Base-by-base conservation (phyloP, 2,888 invertebrate genomes). In the Kuschelorhynchus macadamiae region DNA sequence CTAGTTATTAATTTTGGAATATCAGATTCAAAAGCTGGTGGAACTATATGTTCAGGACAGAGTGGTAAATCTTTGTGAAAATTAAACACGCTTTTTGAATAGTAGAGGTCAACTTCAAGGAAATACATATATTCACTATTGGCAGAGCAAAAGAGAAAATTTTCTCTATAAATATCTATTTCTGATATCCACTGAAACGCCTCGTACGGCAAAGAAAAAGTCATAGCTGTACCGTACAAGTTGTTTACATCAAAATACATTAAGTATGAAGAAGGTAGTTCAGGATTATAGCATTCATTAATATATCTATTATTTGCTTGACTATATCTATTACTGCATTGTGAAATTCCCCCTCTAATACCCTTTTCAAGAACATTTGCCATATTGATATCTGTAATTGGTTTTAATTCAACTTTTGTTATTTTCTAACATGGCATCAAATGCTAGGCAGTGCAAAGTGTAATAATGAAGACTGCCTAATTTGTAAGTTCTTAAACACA, bases 271-370 rank as follows among this genome's bases (percentile, higher is more conserved):
- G 25, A 25, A 5, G 25, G 25, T 5, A 4, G 1, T 2, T 1
- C 9, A 32, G 2, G 1, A 4, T 52, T 32, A 11, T 14, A 16
- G n/a, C 25, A 3, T 5, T 25, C 18, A 44, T 16, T 16, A 7
- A 44, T 44, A 14, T 17, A 44, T 44, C 4, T 44, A 44, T 44
- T 44, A 33, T 14, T 50, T 32, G 50, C 50, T 30, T 30, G 3
- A 32, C 32, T 33, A 33, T 52, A 33, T 1, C 52, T n/a, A 32
- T 33, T 52, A 11, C 5, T 7, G 33, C 80, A 79, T 70, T 80
- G 76, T 18, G 74, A 74, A 11, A 44, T 14, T 5, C 18, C 44
- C 16, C 44, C 44, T 44, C 44, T 2, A 5, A 52, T 33, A 33
- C 52, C 33, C 9, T 11, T 52, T 33, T 52, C 14, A 18, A 49